Evolutionary conservation across 2,113 vertebrate genomes (phyloP).

Genomic region (Oreochromis niloticus): DNA sequence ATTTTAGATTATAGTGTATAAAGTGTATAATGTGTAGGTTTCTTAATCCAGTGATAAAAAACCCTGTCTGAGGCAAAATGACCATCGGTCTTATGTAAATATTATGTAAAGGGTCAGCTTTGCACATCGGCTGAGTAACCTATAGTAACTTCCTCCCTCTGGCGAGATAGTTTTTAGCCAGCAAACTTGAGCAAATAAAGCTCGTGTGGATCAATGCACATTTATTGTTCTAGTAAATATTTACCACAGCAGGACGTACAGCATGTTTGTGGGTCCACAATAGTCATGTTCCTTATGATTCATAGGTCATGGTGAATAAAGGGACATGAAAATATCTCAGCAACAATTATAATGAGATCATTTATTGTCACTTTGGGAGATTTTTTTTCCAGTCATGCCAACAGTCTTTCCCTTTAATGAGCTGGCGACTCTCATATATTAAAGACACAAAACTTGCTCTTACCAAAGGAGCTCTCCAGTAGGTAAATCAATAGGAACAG

Average conservation of each 20-base stretch:
- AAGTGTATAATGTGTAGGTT: not conserved
- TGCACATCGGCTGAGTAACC: not conserved
- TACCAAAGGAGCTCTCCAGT: conserved; percentile 24
- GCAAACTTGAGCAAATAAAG: too few species aligned
- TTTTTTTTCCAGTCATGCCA: not conserved
- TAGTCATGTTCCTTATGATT: not conserved
- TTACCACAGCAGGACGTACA: not conserved
- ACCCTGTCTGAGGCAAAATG: not conserved
- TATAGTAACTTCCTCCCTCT: not conserved
- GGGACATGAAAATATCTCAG: not conserved
- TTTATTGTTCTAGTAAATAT: too few species aligned
- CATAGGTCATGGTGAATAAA: not conserved
- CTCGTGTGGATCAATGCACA: too few species aligned
- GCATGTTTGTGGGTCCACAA: not conserved
- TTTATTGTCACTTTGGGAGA: not conserved
- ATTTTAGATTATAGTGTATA: too few species aligned
- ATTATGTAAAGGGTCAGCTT: not conserved
- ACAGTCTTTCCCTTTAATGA: not conserved
- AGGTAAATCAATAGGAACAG: conserved; percentile 54
- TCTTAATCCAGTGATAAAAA: not conserved
- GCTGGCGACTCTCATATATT: not conserved
- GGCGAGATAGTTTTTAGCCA: not conserved
- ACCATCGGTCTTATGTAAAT: not conserved
- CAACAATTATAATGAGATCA: not conserved
- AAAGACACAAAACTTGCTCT: not conserved